Evolutionary conservation across 2,888 invertebrate species (phyloP), one percentile per base, ranked within the genome.

Genomic region (Antheraea yamamai): DNA sequence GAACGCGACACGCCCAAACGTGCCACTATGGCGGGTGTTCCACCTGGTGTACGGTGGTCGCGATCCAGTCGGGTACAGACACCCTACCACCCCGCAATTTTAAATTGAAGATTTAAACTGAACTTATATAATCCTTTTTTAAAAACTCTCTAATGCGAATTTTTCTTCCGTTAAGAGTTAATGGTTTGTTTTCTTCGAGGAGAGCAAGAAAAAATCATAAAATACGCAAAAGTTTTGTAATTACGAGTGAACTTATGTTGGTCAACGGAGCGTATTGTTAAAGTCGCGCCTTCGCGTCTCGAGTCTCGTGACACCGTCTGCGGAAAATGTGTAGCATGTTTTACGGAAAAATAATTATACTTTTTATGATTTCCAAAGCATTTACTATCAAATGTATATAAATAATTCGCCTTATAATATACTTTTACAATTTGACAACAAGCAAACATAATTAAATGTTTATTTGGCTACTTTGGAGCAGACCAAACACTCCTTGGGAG

Each of bases 131-230:
- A 70, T 23, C 70, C 30, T 66, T 66, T 66, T 66, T 66, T 20
- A 8, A 39, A 4, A 35, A 68, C 26, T 68, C 23, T 20, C 0
- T 70, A 39, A 70, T 70, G 70, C 12, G 39, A 68, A 20, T 70
- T 70, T 70, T 70, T 70, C 39, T 39, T 70, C 70, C 35, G 20
- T 70, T n/a, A 70, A n/a, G 39, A 70, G 70, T 39, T n/a, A n/a
- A 70, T 23, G n/a, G 39, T 39, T 20, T 39, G 70, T 70, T 70
- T 70, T 70, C 64, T 26, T 30, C 64, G 7, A 23, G 64, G 30
- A 66, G 6, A 66, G 26, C 47, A 70, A 68, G 16, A 12, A 70
- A 70, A 70, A 39, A 39, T n/a, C 20, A 70, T 70, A n/a, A 39
- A 68, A 68, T 35, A 68, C 30, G 66, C 26, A 8, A 68, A 70